Evolutionary conservation across 1,140 invertebrate genomes (phyloP).

Genomic region (Ostrea edulis): DNA sequence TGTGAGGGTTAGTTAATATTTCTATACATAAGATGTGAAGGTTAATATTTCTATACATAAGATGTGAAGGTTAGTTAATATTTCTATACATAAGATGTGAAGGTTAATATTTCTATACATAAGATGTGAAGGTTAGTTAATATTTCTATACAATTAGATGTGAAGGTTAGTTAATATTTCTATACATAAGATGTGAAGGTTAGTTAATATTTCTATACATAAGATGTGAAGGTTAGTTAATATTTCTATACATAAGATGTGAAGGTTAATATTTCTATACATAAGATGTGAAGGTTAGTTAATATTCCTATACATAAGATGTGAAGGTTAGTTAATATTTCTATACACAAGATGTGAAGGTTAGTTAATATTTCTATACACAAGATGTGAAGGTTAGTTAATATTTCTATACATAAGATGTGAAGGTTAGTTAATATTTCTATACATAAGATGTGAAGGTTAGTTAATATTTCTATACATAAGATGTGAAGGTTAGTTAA

Average conservation of each 20-base stretch:
- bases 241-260: slow-evolving; percentile 38
- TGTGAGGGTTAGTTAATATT: slow-evolving; percentile 61
- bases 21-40: slow-evolving; percentile 53
- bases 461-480: slow-evolving; percentile 14
- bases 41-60: slow-evolving; percentile 48
- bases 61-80: slow-evolving; percentile 62
- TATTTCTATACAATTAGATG: slow-evolving; percentile 26
- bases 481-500: slow-evolving; percentile 64
- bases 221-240: slow-evolving; percentile 64
- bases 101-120: slow-evolving; percentile 54
- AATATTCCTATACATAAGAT: neutral
- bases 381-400: slow-evolving; percentile 65
- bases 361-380: slow-evolving; percentile 41
- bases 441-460: slow-evolving; percentile 62
- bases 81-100: slow-evolving; percentile 44
- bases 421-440: slow-evolving; percentile 58
- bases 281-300: slow-evolving; percentile 64
- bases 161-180: slow-evolving; percentile 58
- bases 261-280: slow-evolving; percentile 55
- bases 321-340: slow-evolving; percentile 61
- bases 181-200: slow-evolving; percentile 62
- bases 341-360: slow-evolving; percentile 58
- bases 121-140: slow-evolving; percentile 64
- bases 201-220: slow-evolving; percentile 14
- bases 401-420: slow-evolving; percentile 17